A percentile compares a stretch with the other conserved stretches of the same genome.
Evolutionary conservation across 2,113 vertebrate species (phyloP).

Genomic region (Crotalus horridus): DNA sequence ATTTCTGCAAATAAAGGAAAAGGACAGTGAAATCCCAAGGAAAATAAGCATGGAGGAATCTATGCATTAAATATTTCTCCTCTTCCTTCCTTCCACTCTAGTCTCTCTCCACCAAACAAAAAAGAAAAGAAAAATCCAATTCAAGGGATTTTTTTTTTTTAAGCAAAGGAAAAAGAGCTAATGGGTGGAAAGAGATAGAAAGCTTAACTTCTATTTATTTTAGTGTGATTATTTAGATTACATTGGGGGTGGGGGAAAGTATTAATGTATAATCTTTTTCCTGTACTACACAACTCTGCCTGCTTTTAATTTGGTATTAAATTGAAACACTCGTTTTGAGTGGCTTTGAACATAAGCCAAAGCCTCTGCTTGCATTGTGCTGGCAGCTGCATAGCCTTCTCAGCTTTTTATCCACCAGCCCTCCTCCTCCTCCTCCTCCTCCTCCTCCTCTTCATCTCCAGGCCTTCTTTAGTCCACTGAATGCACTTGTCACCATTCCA

Average conservation of each 20-base stretch:
- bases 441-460: not conserved
- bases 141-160: constrained; percentile 26
- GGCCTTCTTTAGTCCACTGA: constrained; percentile 64
- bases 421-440: too few species aligned
- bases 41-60: not conserved
- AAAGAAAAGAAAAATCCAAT: constrained; percentile 53
- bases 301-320: constrained; percentile 82
- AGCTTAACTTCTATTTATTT: constrained; percentile 83
- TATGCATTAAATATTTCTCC: constrained; percentile 52
- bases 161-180: constrained; percentile 55
- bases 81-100: constrained; percentile 45
- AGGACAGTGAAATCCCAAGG: not conserved
- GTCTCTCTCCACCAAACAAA: constrained; percentile 13
- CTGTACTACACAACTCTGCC: constrained; percentile 74
- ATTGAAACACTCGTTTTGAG: constrained; percentile 80
- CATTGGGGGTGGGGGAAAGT: constrained; percentile 68
- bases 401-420: constrained; percentile 34
- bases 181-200: constrained; percentile 51
- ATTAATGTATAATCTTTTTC: constrained; percentile 85
- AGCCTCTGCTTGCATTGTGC: constrained; percentile 75
- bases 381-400: constrained; percentile 81
- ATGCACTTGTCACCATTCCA: constrained; percentile 64
- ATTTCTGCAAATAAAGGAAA: not conserved
- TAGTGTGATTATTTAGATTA: constrained; percentile 88
- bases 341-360: constrained; percentile 87